A percentile compares a stretch with the other conserved stretches of the same genome.
These are phyloP conservation scores for Frankliniella intonsa DNA, from an alignment of 2,888 invertebrate genomes.

Conservation along the genomic window DNA sequence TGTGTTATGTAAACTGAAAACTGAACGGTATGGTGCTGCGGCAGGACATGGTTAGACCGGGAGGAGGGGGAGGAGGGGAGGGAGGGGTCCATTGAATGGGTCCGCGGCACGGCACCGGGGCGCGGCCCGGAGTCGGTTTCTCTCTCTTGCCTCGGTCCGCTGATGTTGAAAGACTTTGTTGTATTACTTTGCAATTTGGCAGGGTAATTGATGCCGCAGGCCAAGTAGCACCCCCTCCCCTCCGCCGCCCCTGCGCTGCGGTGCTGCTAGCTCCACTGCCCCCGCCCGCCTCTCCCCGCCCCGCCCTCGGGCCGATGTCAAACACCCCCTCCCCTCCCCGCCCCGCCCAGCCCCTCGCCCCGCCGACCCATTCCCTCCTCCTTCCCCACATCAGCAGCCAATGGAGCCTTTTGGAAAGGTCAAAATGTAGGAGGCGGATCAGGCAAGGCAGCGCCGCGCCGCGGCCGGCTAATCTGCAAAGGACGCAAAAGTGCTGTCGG, in stretches of 20 bases:
- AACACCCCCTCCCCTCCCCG: not conserved
- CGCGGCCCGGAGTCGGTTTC: not conserved
- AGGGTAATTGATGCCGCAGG: constrained; percentile 18
- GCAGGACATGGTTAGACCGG: not conserved
- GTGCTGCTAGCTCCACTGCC: too few relatives aligned
- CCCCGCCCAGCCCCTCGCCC: not conserved
- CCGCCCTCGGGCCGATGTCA: not conserved
- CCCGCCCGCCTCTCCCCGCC: not conserved
- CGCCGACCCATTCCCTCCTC: not conserved
- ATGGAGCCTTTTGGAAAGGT: not conserved
- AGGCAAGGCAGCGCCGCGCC: too few relatives aligned
- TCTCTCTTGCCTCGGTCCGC: not conserved
- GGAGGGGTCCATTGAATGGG: constrained; percentile 1
- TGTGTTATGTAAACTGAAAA: constrained; percentile 25
- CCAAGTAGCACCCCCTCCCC: not conserved
- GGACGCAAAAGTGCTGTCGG: not conserved
- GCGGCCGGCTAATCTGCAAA: not conserved
- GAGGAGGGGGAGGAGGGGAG: not conserved
- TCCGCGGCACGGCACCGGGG: not conserved
- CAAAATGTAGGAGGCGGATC: not conserved
- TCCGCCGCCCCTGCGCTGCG: too few relatives aligned
- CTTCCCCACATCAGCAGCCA: not conserved
- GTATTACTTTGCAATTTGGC: constrained; percentile 25
- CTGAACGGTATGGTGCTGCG: constrained; percentile 1
- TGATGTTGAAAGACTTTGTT: constrained; percentile 23